Evolutionary conservation across 35 echinoderm and acorn worm genomes (phyloP).

Genomic region (Patiria miniata): DNA sequence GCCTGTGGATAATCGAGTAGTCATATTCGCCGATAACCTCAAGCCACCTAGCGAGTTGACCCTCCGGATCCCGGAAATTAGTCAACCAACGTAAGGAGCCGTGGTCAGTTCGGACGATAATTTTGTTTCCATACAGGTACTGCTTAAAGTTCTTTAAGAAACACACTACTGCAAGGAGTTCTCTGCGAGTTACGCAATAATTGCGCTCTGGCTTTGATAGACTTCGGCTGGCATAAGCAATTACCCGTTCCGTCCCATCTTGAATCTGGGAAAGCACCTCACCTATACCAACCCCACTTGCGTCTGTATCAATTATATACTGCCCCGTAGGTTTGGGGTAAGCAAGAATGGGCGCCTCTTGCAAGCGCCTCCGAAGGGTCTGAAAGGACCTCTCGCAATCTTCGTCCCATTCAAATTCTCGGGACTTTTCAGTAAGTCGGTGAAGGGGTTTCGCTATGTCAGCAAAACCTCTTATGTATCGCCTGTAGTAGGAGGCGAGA

Average conservation of each 20-base stretch:
- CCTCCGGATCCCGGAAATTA: no score
- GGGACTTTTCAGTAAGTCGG: background rate
- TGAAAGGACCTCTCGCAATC: background rate
- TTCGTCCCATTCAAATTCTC: background rate
- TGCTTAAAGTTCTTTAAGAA: slow-evolving; percentile 38
- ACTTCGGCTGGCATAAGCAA: slow-evolving; percentile 32
- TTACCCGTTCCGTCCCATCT: slow-evolving; percentile 58
- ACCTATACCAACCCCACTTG: slow-evolving; percentile 1
- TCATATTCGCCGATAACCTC: no score
- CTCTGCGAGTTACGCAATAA: no score
- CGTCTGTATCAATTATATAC: background rate
- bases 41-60: no score
- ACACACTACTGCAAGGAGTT: slow-evolving; percentile 43
- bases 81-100: slow-evolving; percentile 50
- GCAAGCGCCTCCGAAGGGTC: background rate
- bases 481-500: no score
- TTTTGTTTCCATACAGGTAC: slow-evolving; percentile 8
- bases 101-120: slow-evolving; percentile 32
- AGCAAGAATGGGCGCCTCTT: background rate
- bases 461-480: no score
- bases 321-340: background rate
- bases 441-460: no score
- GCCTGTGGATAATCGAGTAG: slow-evolving; percentile 21
- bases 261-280: slow-evolving; percentile 57
- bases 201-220: slow-evolving; percentile 10